Base-by-base conservation (phyloP, 2,113 vertebrate genomes). In the Thinocorus orbignyianus region DNA sequence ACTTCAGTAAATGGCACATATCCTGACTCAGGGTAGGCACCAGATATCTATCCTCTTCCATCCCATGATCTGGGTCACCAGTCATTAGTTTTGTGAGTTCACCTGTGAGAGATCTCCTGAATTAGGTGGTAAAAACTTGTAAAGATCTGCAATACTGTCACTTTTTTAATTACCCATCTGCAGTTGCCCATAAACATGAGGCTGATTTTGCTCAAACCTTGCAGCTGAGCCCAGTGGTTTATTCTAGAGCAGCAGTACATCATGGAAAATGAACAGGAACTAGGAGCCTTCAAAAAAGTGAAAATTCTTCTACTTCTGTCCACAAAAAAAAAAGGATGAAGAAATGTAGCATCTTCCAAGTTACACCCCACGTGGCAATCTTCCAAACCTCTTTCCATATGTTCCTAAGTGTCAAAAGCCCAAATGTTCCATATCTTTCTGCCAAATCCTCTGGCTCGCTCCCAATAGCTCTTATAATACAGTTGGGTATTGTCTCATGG, bases 361-460 rank as follows among this genome's bases (percentile, higher is more conserved):
- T 72, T 86, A 79, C 83, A 79, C 37, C 76, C 61, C 69, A 72
- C 24, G 48, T 96, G 95, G 93, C 94, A 90, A 54, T 31, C 76
- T 82, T 96, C 93, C 95, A 97, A 95, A 96, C 90, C 85, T 93
- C 90, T 81, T 95, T 88, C 95, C 95, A 86, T 96, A 95, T 96
- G 93, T 76, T 96, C 82, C 83, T 33, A 93, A 95, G 93, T 84
- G 57, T 61, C 35, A 13, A 93, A 95, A 96, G 68, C 62, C 92
- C 93, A 96, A 94, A 94, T 96, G 95, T 94, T 96, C 94, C 41
- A 10, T 93, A 76, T 95, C 69, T 90, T n/a, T 22, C 95, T 97
- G 93, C 90, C 92, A 96, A 96, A 86, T 92, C 93, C 80, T 72
- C 88, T 92, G 80, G 88, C 86, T 87, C 62, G 44, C 5, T 72